These are phyloP conservation scores for Phrynocephalus guinanensis DNA, from an alignment of 2,797 vertebrate species.

Conservation along the genomic window DNA sequence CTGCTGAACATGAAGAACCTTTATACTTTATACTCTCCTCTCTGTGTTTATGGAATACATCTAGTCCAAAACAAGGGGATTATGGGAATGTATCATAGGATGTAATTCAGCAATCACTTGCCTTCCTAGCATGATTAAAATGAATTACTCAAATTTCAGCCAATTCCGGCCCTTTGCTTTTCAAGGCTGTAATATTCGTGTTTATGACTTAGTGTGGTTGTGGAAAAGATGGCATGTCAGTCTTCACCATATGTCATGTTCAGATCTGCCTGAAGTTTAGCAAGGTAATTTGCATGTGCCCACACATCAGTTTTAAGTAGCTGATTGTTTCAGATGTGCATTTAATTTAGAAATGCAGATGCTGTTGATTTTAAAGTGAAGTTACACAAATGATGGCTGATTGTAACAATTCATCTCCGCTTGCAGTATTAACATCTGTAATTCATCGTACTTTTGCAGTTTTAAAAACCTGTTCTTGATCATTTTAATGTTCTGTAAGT, in stretches of 20 bases:
- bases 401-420: slow-evolving; percentile 53
- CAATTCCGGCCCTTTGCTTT: neutral
- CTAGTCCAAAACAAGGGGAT: slow-evolving; percentile 6
- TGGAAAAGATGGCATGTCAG: neutral
- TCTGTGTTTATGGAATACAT: neutral
- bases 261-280: slow-evolving; percentile 33
- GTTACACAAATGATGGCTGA: slow-evolving; percentile 32
- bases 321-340: slow-evolving; percentile 33
- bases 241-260: slow-evolving; percentile 32
- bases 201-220: slow-evolving; percentile 12
- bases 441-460: slow-evolving; percentile 19
- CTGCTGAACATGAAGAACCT: neutral
- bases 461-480: slow-evolving; percentile 51
- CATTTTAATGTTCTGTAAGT: neutral
- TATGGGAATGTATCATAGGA: slow-evolving; percentile 12
- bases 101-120: slow-evolving; percentile 1
- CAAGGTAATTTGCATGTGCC: slow-evolving; percentile 45
- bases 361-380: slow-evolving; percentile 48
- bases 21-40: neutral
- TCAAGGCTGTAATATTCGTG: slow-evolving; percentile 8
- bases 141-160: slow-evolving; percentile 20
- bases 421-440: slow-evolving; percentile 44
- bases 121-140: slow-evolving; percentile 13
- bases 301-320: slow-evolving; percentile 34
- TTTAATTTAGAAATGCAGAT: slow-evolving; percentile 48